These are phyloP conservation scores for Acrobasis suavella DNA, from an alignment of 2,888 invertebrate species.

Conservation along the genomic window DNA sequence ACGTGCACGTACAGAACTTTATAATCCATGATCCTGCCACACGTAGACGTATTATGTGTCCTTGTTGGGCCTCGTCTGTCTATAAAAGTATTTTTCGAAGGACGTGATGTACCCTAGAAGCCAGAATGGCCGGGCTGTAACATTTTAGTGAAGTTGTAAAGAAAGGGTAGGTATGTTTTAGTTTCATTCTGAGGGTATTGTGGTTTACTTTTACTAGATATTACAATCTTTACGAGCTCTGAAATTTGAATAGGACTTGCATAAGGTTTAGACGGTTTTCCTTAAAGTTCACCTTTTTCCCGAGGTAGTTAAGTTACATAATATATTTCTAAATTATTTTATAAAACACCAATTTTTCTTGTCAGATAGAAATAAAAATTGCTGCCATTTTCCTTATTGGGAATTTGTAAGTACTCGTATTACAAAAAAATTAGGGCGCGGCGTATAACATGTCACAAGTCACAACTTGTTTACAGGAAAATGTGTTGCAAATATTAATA, in stretches of 20 bases:
- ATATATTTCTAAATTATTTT: no score
- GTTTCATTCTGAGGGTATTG: slow-evolving; percentile 37
- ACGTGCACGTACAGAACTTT: slow-evolving; percentile 8
- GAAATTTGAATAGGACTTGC: neutral
- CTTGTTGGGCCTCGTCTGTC: slow-evolving; percentile 41
- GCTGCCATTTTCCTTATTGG: no score
- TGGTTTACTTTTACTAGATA: slow-evolving; percentile 22
- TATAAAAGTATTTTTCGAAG: slow-evolving; percentile 50
- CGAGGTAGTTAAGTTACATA: no score
- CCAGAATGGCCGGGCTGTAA: slow-evolving; percentile 43
- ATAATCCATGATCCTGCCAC: slow-evolving; percentile 36
- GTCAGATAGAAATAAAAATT: no score
- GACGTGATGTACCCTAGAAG: slow-evolving; percentile 42
- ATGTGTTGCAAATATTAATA: no score
- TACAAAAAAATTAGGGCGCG: no score
- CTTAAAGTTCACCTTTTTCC: no score
- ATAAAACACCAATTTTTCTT: no score
- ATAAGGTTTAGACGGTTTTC: no score
- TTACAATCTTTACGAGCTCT: slow-evolving; percentile 14
- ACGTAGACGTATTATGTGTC: slow-evolving; percentile 37
- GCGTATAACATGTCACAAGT: no score
- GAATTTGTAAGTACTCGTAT: no score
- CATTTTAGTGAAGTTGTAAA: slow-evolving; percentile 60
- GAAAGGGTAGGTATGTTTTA: slow-evolving; percentile 53
- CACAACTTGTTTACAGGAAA: no score